phyloP scores from a whole-genome alignment of 2,888 invertebrate species.

The Eupithecia pulchellata region DNA sequence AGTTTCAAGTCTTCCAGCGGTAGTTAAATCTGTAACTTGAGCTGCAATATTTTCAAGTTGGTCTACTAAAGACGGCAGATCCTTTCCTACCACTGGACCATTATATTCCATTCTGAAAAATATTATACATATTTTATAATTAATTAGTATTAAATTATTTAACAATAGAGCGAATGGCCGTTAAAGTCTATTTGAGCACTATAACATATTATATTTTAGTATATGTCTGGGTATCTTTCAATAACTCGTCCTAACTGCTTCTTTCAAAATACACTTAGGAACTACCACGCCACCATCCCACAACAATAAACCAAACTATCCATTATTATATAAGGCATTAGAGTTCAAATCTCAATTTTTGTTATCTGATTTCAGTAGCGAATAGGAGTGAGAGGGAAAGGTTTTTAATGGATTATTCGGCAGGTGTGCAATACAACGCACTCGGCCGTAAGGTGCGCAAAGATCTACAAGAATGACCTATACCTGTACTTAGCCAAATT shows the following conservation, averaged over 20 bases:
- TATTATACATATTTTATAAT: no score
- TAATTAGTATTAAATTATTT: no score
- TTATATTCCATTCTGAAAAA: conserved; percentile 82
- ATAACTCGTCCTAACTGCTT: background rate
- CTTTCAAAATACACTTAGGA: background rate
- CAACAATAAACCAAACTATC: no score
- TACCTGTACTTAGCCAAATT: conserved; percentile 87
- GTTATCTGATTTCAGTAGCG: background rate
- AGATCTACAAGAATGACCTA: background rate
- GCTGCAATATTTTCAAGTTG: conserved; percentile 88
- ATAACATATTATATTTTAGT: no score
- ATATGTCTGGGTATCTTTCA: background rate
- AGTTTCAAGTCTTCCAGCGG: conserved; percentile 90
- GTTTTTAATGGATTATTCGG: background rate
- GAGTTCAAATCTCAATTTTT: no score
- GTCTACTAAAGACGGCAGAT: conserved; percentile 87
- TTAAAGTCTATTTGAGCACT: no score
- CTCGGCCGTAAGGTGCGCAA: background rate
- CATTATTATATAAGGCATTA: no score
- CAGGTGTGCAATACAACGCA: background rate
- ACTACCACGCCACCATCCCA: no score
- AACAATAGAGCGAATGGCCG: no score
- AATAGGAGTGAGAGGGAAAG: background rate
- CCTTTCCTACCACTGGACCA: conserved; percentile 86
- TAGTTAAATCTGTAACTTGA: conserved; percentile 89